A percentile compares a stretch with the other conserved stretches of the same genome.
These are phyloP conservation scores for Sepioteuthis lessoniana DNA, from an alignment of 2,888 invertebrate species.

Conservation along the genomic window DNA sequence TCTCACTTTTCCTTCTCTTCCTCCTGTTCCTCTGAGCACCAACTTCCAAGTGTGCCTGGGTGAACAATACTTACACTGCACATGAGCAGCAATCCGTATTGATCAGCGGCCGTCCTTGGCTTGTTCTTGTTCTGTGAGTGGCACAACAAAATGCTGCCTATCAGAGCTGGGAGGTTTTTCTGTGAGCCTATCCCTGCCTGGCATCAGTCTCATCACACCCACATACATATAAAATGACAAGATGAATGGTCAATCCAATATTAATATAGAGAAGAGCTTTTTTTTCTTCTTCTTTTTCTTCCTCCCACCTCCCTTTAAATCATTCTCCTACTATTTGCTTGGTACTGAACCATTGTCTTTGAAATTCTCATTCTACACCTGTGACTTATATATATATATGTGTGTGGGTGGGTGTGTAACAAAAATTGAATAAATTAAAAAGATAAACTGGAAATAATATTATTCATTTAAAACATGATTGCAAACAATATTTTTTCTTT, in stretches of 20 bases:
- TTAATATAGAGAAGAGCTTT: neutral
- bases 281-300: neutral
- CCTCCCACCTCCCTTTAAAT: neutral
- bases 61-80: conserved; percentile 33
- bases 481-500: too few species aligned
- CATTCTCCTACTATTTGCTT: neutral
- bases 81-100: neutral
- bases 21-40: neutral
- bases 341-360: neutral
- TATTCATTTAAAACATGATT: too few species aligned
- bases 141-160: neutral
- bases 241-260: conserved; percentile 20
- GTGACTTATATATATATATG: too few species aligned
- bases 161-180: neutral
- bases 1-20: neutral
- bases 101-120: conserved; percentile 8
- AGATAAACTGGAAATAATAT: too few species aligned
- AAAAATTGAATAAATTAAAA: too few species aligned
- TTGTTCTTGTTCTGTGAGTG: neutral
- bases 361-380: too few species aligned
- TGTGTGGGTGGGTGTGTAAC: too few species aligned
- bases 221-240: neutral
- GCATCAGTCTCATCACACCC: neutral
- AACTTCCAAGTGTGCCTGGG: neutral
- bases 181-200: neutral